Evolutionary conservation across 1,140 invertebrate species (phyloP).

Genomic region (Pectinophora gossypiella): DNA sequence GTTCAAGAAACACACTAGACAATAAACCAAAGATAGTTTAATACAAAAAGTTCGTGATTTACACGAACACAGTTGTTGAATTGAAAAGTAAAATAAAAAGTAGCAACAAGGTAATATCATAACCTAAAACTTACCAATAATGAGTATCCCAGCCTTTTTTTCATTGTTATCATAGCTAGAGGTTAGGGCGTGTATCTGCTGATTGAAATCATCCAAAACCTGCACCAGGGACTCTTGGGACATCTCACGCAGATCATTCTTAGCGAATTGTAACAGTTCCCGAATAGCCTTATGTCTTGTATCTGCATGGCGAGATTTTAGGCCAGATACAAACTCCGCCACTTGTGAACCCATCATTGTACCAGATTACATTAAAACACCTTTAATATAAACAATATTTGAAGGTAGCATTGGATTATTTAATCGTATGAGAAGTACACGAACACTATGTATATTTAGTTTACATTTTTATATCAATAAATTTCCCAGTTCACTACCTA

Average conservation of each 20-base stretch:
- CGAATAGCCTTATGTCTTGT: conserved; percentile 87
- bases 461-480: too few species aligned
- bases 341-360: conserved; percentile 66
- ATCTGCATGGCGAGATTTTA: conserved; percentile 93
- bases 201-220: conserved; percentile 96
- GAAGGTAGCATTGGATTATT: background rate
- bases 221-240: conserved; percentile 89
- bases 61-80: background rate
- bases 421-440: background rate
- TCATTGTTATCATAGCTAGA: conserved; percentile 94
- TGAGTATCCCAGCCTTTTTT: conserved; percentile 95
- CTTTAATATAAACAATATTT: background rate
- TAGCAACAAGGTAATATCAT: conserved; percentile 11
- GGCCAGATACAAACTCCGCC: conserved; percentile 87
- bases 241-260: conserved; percentile 94
- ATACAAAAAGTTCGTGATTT: too few species aligned
- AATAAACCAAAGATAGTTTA: background rate
- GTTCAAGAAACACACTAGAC: background rate
- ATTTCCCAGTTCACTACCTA: too few species aligned
- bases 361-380: background rate
- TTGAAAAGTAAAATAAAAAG: background rate
- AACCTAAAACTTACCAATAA: conserved; percentile 84
- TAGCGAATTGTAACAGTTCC: conserved; percentile 92
- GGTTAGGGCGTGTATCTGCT: conserved; percentile 96
- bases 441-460: too few species aligned